Evolutionary conservation across 2,113 vertebrate species (phyloP).

Genomic region (Semicossyphus pulcher): DNA sequence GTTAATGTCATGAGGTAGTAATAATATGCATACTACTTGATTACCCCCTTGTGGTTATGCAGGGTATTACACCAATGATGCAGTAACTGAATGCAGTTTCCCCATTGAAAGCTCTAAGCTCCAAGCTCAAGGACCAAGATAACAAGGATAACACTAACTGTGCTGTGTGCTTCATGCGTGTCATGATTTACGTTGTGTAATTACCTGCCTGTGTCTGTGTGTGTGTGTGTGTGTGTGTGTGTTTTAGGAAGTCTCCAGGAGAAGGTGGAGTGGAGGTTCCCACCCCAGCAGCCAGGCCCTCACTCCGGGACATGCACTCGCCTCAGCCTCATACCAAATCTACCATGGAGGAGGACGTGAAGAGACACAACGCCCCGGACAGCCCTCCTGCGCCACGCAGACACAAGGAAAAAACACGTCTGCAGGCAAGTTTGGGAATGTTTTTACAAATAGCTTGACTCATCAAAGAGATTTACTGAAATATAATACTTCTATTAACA

Average conservation of each 20-base stretch:
- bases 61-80: slow-evolving; percentile 37
- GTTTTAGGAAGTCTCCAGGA: slow-evolving; percentile 91
- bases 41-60: slow-evolving; percentile 70
- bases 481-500: too few relatives aligned
- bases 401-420: slow-evolving; percentile 91
- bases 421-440: not conserved
- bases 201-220: not conserved
- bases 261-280: slow-evolving; percentile 87
- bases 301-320: slow-evolving; percentile 92
- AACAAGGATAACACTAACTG: too few relatives aligned
- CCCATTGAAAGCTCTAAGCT: too few relatives aligned
- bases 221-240: not conserved
- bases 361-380: slow-evolving; percentile 90
- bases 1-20: not conserved
- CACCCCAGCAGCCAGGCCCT: slow-evolving; percentile 87
- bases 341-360: slow-evolving; percentile 94
- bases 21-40: slow-evolving; percentile 19
- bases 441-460: not conserved
- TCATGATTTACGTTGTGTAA: not conserved
- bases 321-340: slow-evolving; percentile 91
- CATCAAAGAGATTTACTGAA: too few relatives aligned
- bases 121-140: too few relatives aligned
- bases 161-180: too few relatives aligned
- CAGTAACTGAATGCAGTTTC: not conserved
- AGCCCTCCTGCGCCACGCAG: slow-evolving; percentile 85